Evolutionary conservation across 2,113 vertebrate species (phyloP).

Genomic region (Tonatia bakeri): DNA sequence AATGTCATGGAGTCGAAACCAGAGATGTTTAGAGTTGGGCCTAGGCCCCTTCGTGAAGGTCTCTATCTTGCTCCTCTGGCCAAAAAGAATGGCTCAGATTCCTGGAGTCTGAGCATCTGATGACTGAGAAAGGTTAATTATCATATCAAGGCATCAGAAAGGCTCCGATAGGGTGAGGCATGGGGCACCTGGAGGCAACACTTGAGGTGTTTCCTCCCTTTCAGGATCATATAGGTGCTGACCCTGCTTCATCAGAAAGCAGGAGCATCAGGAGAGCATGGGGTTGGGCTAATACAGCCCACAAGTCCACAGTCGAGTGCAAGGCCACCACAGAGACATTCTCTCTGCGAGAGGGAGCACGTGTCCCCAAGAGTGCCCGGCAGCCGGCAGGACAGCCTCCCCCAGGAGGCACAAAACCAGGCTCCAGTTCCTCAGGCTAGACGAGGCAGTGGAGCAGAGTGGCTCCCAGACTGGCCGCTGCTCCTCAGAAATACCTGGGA

Average conservation of each 20-base stretch:
- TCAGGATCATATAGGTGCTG: neutral
- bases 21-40: neutral
- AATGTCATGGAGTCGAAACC: neutral
- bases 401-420: neutral
- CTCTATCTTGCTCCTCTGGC: neutral
- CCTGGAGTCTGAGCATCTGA: neutral
- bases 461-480: too few relatives aligned
- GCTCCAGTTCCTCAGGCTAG: neutral
- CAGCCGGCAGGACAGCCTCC: neutral
- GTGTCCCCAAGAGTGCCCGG: neutral
- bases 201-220: neutral
- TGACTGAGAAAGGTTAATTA: neutral
- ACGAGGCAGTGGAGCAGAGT: neutral
- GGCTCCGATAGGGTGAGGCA: neutral
- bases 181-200: neutral
- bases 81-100: neutral
- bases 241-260: neutral
- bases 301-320: too few relatives aligned
- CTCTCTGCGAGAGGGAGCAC: neutral
- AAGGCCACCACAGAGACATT: neutral
- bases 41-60: neutral
- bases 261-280: neutral
- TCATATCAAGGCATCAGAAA: neutral
- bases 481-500: neutral
- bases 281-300: neutral